These are phyloP conservation scores for Xyrichtys novacula DNA, from an alignment of 2,797 vertebrate species.

Conservation along the genomic window DNA sequence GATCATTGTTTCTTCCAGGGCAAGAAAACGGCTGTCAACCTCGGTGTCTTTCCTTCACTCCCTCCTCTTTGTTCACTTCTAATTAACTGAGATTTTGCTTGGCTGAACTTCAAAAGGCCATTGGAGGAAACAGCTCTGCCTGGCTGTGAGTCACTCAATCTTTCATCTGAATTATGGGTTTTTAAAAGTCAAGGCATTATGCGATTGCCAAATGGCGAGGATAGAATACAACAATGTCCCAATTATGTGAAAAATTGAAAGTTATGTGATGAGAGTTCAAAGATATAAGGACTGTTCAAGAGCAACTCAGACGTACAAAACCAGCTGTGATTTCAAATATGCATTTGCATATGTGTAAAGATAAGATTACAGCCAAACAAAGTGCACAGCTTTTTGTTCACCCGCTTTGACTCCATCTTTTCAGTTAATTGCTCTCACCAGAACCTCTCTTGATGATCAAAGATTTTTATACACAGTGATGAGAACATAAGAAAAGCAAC, in stretches of 20 bases:
- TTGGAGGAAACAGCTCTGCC: conserved; percentile 66
- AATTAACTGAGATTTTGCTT: conserved; percentile 82
- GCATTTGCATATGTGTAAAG: conserved; percentile 12
- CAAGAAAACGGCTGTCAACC: conserved; percentile 59
- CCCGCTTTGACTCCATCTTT: neutral
- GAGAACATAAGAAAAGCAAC: neutral
- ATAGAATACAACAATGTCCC: conserved; percentile 68
- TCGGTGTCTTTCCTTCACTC: conserved; percentile 58
- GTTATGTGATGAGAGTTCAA: conserved; percentile 33
- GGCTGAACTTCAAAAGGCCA: conserved; percentile 81
- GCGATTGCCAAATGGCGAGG: conserved; percentile 68
- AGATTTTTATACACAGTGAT: neutral
- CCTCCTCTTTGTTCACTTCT: conserved; percentile 75
- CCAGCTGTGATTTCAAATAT: conserved; percentile 12
- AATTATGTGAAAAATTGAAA: conserved; percentile 57
- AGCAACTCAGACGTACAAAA: conserved; percentile 26
- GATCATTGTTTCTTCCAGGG: conserved; percentile 65
- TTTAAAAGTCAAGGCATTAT: conserved; percentile 79
- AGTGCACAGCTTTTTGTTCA: neutral
- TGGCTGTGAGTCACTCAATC: conserved; percentile 73
- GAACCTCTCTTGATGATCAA: neutral
- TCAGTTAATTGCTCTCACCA: neutral
- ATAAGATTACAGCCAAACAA: neutral
- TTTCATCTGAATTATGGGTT: conserved; percentile 76
- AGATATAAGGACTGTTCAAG: conserved; percentile 23